Conservation (phyloP, 1,140 invertebrate genomes). For the Euura lappo region DNA sequence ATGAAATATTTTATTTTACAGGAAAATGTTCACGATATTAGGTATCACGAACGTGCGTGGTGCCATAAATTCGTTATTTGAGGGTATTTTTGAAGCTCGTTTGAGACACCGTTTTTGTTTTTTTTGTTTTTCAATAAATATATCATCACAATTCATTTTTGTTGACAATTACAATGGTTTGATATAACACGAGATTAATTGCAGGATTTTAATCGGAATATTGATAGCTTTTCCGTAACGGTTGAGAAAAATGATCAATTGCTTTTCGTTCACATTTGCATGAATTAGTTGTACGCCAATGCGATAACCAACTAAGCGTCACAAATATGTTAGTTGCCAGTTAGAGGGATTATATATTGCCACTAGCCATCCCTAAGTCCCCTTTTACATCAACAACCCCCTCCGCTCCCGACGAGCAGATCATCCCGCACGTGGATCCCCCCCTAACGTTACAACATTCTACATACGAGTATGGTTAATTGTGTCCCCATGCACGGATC, state of each 20-base stretch:
- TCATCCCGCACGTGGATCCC: conserved; percentile 1
- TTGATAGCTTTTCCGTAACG: too few relatives aligned
- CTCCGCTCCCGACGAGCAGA: background rate
- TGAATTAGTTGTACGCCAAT: background rate
- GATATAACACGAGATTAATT: too few relatives aligned
- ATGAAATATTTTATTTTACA: background rate
- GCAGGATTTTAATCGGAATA: too few relatives aligned
- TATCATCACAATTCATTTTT: too few relatives aligned
- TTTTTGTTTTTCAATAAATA: too few relatives aligned
- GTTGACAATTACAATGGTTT: too few relatives aligned
- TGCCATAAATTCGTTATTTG: background rate
- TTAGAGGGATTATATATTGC: conserved; percentile 7
- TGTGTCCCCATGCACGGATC: background rate
- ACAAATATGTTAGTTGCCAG: conserved; percentile 7
- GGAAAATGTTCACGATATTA: background rate
- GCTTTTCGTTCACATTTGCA: too few relatives aligned
- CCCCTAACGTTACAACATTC: background rate
- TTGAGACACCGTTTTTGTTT: background rate
- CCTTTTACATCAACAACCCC: background rate
- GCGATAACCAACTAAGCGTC: background rate
- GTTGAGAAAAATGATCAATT: too few relatives aligned
- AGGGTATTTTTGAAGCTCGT: background rate
- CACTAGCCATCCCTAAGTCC: background rate
- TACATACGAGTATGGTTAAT: conserved; percentile 1
- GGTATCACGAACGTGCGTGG: background rate